phyloP scores from a whole-genome alignment of 2,797 vertebrate genomes.

The Poecilia picta region DNA sequence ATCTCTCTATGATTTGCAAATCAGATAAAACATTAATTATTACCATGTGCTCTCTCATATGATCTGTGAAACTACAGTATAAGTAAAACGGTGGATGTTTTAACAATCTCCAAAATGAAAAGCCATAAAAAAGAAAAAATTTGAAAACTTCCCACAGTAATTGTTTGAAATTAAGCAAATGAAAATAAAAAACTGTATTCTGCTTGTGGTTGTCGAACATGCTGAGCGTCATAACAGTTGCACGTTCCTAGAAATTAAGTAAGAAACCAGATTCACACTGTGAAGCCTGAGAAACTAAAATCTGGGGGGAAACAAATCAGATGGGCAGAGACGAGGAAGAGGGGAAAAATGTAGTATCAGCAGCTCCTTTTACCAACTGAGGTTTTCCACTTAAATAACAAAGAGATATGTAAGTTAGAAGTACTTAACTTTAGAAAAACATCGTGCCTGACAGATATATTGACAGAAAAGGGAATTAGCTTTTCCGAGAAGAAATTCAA shows the following conservation, averaged over 20 bases:
- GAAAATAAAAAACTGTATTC: background rate
- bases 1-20: constrained; percentile 34
- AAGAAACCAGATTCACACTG: background rate
- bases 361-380: constrained; percentile 23
- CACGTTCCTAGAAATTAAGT: background rate
- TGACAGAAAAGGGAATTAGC: background rate
- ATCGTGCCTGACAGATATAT: background rate
- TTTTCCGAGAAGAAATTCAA: background rate
- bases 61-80: constrained; percentile 42
- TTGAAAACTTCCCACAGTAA: background rate
- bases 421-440: constrained; percentile 15
- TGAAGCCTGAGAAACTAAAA: background rate
- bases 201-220: background rate
- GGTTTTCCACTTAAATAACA: constrained; percentile 38
- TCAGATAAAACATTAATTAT: constrained; percentile 40
- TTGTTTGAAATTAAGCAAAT: background rate
- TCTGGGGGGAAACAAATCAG: constrained; percentile 7
- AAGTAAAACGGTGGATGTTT: constrained; percentile 3
- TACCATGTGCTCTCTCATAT: constrained; percentile 52
- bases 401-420: constrained; percentile 38
- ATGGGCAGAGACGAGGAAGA: background rate
- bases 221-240: background rate
- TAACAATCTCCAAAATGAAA: background rate
- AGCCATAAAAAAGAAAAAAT: background rate
- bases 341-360: background rate